A percentile compares a stretch with the other conserved stretches of the same genome.
phyloP scores from a whole-genome alignment of 2,797 vertebrate species.

The Margarornis squamiger region DNA sequence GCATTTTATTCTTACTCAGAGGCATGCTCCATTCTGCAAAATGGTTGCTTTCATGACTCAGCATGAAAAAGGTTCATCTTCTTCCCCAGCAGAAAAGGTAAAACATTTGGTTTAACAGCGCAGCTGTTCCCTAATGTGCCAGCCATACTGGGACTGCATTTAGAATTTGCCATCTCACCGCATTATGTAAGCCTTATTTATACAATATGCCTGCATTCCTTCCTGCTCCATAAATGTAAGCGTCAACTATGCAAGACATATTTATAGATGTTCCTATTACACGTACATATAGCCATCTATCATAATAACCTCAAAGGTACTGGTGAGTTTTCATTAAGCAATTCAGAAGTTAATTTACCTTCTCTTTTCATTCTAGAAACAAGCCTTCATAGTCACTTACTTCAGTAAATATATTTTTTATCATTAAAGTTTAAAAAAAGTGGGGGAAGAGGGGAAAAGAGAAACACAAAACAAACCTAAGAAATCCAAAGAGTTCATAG shows the following conservation, averaged over 20 bases:
- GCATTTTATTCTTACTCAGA: not conserved
- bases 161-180: conserved; percentile 29
- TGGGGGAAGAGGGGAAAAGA: rapidly evolving
- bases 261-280: not conserved
- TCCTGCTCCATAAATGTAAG: not conserved
- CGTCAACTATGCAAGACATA: not conserved
- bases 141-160: not conserved
- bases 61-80: not conserved
- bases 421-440: not conserved
- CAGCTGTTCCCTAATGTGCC: not conserved
- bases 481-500: not conserved
- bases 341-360: not conserved
- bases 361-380: not conserved
- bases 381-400: not conserved
- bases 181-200: conserved; percentile 3
- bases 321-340: not conserved
- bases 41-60: conserved; percentile 53
- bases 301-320: not conserved
- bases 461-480: not conserved
- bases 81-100: not conserved
- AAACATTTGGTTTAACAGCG: not conserved
- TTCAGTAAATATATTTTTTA: not conserved
- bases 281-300: not conserved
- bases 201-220: not conserved
- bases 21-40: not conserved